These are phyloP conservation scores for Amblyornis subalaris DNA, from an alignment of 2,113 vertebrate genomes.

Conservation along the genomic window DNA sequence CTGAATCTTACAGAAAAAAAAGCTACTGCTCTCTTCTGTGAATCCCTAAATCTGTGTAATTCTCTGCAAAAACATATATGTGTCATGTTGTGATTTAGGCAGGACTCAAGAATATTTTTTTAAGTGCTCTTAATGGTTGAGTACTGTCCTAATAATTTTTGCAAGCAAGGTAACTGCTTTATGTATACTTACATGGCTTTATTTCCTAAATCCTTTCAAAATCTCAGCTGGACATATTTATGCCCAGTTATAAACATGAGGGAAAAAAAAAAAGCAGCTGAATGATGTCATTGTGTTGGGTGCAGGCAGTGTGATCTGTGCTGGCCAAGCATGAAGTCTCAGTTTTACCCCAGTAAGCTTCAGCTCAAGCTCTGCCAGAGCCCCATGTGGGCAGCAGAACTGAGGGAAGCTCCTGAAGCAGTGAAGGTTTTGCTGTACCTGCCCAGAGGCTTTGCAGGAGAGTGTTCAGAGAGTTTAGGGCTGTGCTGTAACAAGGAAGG, in stretches of 20 bases:
- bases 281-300: constrained; percentile 12
- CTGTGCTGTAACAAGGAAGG: background rate
- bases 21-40: background rate
- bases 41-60: background rate
- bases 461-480: background rate
- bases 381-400: background rate
- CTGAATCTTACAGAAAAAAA: background rate
- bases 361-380: background rate
- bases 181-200: background rate
- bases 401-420: background rate
- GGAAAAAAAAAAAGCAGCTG: background rate
- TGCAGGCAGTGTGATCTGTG: background rate
- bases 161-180: background rate
- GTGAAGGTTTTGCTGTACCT: fast-evolving
- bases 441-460: background rate
- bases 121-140: background rate
- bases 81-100: background rate
- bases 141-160: background rate
- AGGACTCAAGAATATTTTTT: background rate
- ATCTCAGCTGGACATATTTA: background rate
- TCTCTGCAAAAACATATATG: background rate
- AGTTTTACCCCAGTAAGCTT: background rate
- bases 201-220: constrained; percentile 23
- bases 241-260: constrained; percentile 8
- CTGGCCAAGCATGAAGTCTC: background rate